Evolutionary conservation across 2,888 invertebrate genomes (phyloP).

Genomic region (Apamea sordens): DNA sequence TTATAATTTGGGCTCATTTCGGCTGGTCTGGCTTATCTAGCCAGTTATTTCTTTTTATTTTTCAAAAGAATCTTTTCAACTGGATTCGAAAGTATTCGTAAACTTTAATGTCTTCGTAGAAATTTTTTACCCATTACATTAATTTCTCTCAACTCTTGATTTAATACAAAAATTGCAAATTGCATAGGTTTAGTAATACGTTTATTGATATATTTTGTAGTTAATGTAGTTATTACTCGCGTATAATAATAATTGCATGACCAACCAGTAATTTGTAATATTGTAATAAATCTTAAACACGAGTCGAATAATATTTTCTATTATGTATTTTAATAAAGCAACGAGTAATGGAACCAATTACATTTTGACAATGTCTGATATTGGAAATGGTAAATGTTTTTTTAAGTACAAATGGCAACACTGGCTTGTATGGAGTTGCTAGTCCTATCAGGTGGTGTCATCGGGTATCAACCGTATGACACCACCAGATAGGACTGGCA

Average conservation of each 20-base stretch:
- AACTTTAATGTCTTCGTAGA: background rate
- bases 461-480: too few species aligned
- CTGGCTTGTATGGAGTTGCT: background rate
- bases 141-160: background rate
- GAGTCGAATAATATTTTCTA: slow-evolving; percentile 12
- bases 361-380: slow-evolving; percentile 8
- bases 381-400: background rate
- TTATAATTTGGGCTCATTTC: background rate
- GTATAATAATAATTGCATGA: slow-evolving; percentile 34
- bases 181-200: slow-evolving; percentile 7
- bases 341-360: slow-evolving; percentile 20
- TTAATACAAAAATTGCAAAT: background rate
- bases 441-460: background rate
- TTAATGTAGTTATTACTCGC: slow-evolving; percentile 15
- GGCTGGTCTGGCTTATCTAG: background rate
- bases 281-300: slow-evolving; percentile 23
- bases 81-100: background rate
- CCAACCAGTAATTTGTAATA: slow-evolving; percentile 25
- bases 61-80: background rate
- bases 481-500: too few species aligned
- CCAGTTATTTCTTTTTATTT: background rate
- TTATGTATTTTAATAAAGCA: slow-evolving; percentile 28
- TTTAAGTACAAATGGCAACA: background rate
- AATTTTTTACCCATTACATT: background rate
- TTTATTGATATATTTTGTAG: slow-evolving; percentile 14